These are phyloP conservation scores for Echiichthys vipera DNA, from an alignment of 2,797 vertebrate genomes.

Conservation along the genomic window DNA sequence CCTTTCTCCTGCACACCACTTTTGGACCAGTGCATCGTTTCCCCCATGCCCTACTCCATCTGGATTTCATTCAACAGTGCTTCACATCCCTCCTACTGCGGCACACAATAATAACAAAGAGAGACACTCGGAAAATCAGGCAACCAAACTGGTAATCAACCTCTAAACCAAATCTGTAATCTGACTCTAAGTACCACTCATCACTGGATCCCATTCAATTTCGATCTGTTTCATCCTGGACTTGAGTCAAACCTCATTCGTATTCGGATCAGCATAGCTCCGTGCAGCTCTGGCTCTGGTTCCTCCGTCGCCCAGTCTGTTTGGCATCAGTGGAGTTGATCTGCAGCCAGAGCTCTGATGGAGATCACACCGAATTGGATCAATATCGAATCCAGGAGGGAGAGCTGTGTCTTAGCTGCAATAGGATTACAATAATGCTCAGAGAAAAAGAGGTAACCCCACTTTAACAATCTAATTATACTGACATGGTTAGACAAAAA, in stretches of 20 bases:
- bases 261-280: slow-evolving; percentile 60
- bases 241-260: slow-evolving; percentile 54
- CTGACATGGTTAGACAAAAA: slow-evolving; percentile 11
- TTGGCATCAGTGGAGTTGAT: slow-evolving; percentile 49
- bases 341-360: slow-evolving; percentile 63
- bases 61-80: slow-evolving; percentile 33
- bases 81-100: slow-evolving; percentile 29
- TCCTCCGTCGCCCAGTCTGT: slow-evolving; percentile 45
- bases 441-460: slow-evolving; percentile 29
- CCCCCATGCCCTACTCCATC: neutral
- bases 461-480: slow-evolving; percentile 38
- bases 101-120: slow-evolving; percentile 8
- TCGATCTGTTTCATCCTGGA: slow-evolving; percentile 52
- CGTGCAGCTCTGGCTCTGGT: slow-evolving; percentile 54
- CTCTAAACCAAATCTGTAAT: slow-evolving; percentile 67
- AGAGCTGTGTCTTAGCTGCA: slow-evolving; percentile 58
- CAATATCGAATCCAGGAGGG: slow-evolving; percentile 64
- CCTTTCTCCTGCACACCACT: neutral
- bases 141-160: slow-evolving; percentile 54
- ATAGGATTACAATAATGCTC: slow-evolving; percentile 45
- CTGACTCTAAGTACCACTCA: slow-evolving; percentile 54
- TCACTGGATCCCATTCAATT: slow-evolving; percentile 41
- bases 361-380: slow-evolving; percentile 74
- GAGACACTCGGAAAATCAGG: slow-evolving; percentile 35
- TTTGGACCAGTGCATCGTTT: slow-evolving; percentile 27